Percentiles rank a stretch among this genome's conserved stretches.
phyloP scores from a whole-genome alignment of 1,140 invertebrate species.

The Battus philenor region DNA sequence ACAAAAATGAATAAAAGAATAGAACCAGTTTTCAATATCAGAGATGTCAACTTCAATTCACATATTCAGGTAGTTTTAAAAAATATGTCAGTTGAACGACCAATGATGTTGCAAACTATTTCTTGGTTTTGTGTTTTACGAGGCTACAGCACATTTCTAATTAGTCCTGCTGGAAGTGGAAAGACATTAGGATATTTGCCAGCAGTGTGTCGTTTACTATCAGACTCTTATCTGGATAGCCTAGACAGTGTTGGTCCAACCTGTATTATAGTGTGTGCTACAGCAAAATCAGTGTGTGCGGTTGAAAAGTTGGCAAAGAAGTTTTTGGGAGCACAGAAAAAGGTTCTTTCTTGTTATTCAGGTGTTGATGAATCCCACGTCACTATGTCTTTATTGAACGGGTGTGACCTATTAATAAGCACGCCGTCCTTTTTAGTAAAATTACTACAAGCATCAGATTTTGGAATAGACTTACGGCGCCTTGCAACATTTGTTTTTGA shows the following conservation, averaged over 20 bases:
- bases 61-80: conserved; percentile 40
- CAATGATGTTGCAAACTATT: conserved; percentile 64
- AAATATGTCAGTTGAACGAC: conserved; percentile 37
- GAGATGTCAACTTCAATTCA: conserved; percentile 45
- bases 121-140: conserved; percentile 69
- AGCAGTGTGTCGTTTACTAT: conserved; percentile 58
- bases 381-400: conserved; percentile 45
- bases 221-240: conserved; percentile 31
- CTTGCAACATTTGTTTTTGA: conserved; percentile 51
- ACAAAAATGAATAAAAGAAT: conserved; percentile 50
- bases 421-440: conserved; percentile 46
- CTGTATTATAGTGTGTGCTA: conserved; percentile 57
- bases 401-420: conserved; percentile 51
- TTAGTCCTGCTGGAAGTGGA: conserved; percentile 61
- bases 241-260: conserved; percentile 36
- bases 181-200: conserved; percentile 76
- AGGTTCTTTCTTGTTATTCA: conserved; percentile 44
- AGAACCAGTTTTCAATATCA: conserved; percentile 34
- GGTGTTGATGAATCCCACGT: conserved; percentile 47
- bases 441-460: conserved; percentile 41
- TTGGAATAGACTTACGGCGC: conserved; percentile 45
- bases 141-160: conserved; percentile 63
- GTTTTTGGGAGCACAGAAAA: conserved; percentile 36
- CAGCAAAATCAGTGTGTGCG: conserved; percentile 42
- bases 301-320: conserved; percentile 39